These are phyloP conservation scores for Caranx ignobilis DNA, from an alignment of 2,113 vertebrate species.

Conservation along the genomic window DNA sequence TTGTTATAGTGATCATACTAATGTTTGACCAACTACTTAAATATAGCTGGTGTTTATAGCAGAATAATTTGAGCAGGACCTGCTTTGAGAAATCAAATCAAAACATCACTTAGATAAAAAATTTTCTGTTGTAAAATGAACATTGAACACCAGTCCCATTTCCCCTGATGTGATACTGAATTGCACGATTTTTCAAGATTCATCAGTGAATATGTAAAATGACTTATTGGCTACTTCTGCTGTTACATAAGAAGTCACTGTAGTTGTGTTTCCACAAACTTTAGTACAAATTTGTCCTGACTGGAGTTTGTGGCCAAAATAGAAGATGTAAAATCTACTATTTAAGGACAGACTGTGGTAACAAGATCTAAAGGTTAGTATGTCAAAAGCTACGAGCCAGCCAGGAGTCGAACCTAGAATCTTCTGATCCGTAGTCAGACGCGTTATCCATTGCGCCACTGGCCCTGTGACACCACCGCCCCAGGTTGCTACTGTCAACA, in stretches of 20 bases:
- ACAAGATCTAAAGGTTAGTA: not conserved
- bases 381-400: constrained; percentile 47
- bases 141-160: not conserved
- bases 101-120: not conserved
- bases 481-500: too few species aligned
- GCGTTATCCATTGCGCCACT: constrained; percentile 75
- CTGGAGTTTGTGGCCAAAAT: not conserved
- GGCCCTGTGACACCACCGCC: constrained; percentile 44
- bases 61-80: not conserved
- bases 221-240: not conserved
- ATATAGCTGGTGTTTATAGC: not conserved
- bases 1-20: not conserved
- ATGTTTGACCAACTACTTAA: not conserved
- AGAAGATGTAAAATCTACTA: not conserved
- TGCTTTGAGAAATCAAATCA: too few species aligned
- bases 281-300: not conserved
- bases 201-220: not conserved
- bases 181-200: not conserved
- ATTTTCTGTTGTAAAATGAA: not conserved
- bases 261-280: not conserved
- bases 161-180: not conserved
- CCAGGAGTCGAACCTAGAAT: constrained; percentile 88
- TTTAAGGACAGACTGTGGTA: not conserved
- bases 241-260: too few species aligned
- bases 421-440: constrained; percentile 92